Evolutionary conservation across 2,888 invertebrate genomes (phyloP).

Genomic region (Hyppa rectilinea): DNA sequence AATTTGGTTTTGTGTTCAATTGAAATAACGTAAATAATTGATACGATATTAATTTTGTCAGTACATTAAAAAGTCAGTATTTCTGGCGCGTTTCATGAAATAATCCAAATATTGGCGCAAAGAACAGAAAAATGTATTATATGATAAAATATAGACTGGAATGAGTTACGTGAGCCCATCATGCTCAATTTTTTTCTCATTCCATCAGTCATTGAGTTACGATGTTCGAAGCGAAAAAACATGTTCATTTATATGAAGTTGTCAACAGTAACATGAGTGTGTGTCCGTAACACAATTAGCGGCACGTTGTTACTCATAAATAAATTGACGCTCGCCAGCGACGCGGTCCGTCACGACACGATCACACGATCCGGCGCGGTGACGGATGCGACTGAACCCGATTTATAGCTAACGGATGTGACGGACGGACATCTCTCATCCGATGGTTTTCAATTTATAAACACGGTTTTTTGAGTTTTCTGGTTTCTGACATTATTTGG

Average conservation of each 20-base stretch:
- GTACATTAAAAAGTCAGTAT: conserved; percentile 16
- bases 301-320: conserved; percentile 48
- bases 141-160: not conserved
- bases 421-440: conserved; percentile 42
- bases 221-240: conserved; percentile 38
- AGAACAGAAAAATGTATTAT: conserved; percentile 8
- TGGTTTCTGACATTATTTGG: conserved; percentile 9
- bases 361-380: conserved; percentile 12
- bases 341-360: conserved; percentile 13
- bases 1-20: conserved; percentile 29
- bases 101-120: not conserved
- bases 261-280: conserved; percentile 44
- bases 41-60: conserved; percentile 25
- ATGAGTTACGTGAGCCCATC: conserved; percentile 23
- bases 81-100: not conserved
- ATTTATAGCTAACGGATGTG: conserved; percentile 57
- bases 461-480: conserved; percentile 18
- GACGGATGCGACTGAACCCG: conserved; percentile 48
- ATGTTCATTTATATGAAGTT: conserved; percentile 54
- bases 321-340: conserved; percentile 41
- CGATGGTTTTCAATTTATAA: conserved; percentile 29
- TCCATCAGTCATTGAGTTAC: conserved; percentile 41
- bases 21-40: conserved; percentile 42
- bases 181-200: conserved; percentile 17
- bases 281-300: conserved; percentile 58